A percentile compares a stretch with the other conserved stretches of the same genome.
phyloP scores from a whole-genome alignment of 92 coral and sea anemone genomes.

The Zoanthus sansibaricus region DNA sequence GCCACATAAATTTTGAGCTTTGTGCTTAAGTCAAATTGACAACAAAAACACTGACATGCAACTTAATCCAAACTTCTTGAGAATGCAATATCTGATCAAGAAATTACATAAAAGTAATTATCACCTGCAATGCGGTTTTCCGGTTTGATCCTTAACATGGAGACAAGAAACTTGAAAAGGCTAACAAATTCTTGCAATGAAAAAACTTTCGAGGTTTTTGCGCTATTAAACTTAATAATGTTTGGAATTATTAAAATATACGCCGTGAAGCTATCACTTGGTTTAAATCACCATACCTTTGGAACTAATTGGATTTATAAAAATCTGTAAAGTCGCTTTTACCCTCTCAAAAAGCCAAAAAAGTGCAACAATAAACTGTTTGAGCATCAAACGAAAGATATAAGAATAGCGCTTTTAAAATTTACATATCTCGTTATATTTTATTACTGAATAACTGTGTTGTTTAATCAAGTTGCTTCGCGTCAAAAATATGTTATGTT shows the following conservation, averaged over 20 bases:
- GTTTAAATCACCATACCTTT: not conserved
- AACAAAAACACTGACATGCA: not conserved
- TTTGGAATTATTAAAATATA: not conserved
- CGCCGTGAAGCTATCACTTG: not conserved
- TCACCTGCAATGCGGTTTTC: slow-evolving; percentile 27
- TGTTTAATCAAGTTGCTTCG: not conserved
- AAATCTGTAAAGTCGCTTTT: not conserved
- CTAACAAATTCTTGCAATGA: not conserved
- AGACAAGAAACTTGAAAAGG: not conserved
- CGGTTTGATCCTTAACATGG: slow-evolving; percentile 24
- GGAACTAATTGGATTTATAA: slow-evolving; percentile 7
- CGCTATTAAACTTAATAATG: not conserved
- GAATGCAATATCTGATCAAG: slow-evolving; percentile 7
- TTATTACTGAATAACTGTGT: not conserved
- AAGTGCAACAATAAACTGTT: not conserved
- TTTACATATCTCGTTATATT: not conserved
- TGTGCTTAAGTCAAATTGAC: not conserved
- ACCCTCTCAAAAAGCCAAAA: not conserved
- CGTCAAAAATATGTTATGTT: not conserved
- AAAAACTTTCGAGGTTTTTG: not conserved
- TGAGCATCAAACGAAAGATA: not conserved
- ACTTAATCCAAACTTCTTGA: slow-evolving; percentile 13
- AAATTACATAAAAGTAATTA: slow-evolving; percentile 14
- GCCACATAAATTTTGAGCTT: too few relatives aligned
- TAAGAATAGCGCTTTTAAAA: not conserved